A percentile compares a stretch with the other conserved stretches of the same genome.
Evolutionary conservation across 2,888 invertebrate genomes (phyloP).

Genomic region (Pediacus dermestoides): DNA sequence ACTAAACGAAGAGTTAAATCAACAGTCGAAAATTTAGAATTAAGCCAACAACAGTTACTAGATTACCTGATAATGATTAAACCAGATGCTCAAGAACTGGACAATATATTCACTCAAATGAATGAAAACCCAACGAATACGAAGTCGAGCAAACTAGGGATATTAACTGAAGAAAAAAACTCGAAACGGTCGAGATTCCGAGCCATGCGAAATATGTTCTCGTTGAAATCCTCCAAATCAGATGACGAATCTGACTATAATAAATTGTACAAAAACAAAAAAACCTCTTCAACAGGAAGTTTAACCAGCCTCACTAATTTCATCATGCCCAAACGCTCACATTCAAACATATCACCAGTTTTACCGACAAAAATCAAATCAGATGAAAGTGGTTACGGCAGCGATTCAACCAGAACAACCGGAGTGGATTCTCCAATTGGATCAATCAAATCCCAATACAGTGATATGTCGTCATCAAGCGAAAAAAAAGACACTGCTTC

Average conservation of each 20-base stretch:
- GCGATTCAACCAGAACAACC: slow-evolving; percentile 55
- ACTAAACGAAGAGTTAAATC: slow-evolving; percentile 33
- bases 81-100: slow-evolving; percentile 39
- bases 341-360: slow-evolving; percentile 34
- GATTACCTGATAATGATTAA: slow-evolving; percentile 45
- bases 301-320: slow-evolving; percentile 42
- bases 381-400: slow-evolving; percentile 61
- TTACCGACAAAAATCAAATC: slow-evolving; percentile 36
- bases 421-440: slow-evolving; percentile 56
- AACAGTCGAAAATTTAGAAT: slow-evolving; percentile 37
- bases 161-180: slow-evolving; percentile 36
- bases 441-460: slow-evolving; percentile 38
- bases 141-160: slow-evolving; percentile 23
- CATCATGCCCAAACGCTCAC: slow-evolving; percentile 37
- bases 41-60: slow-evolving; percentile 44
- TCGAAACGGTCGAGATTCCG: slow-evolving; percentile 35
- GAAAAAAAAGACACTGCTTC: slow-evolving; percentile 16
- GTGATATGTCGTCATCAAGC: slow-evolving; percentile 15
- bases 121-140: slow-evolving; percentile 31
- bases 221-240: slow-evolving; percentile 38
- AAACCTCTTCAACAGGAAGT: slow-evolving; percentile 41
- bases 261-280: slow-evolving; percentile 29
- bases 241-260: slow-evolving; percentile 44
- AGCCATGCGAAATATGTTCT: slow-evolving; percentile 37
- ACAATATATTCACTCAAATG: slow-evolving; percentile 30